Evolutionary conservation across 2,113 vertebrate genomes (phyloP).

Genomic region (Dolichotis patagonum): DNA sequence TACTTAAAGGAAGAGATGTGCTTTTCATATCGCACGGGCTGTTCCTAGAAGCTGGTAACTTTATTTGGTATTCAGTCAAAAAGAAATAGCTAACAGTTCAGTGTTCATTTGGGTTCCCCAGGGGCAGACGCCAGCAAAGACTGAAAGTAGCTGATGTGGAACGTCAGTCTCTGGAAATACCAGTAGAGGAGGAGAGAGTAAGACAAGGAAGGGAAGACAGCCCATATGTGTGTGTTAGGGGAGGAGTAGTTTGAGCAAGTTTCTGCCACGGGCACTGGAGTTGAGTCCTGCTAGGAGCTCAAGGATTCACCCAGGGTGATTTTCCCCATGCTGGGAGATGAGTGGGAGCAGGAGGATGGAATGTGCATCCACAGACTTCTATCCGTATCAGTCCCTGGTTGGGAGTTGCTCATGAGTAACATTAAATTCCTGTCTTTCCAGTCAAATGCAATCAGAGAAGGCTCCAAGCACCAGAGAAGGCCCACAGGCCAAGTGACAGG

Average conservation of each 20-base stretch:
- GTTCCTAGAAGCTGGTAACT: not conserved
- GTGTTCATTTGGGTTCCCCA: not conserved
- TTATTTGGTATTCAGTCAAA: not conserved
- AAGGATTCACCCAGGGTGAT: not conserved
- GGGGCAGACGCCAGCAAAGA: not conserved
- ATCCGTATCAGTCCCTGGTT: not conserved
- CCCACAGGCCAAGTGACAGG: not conserved
- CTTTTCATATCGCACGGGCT: not conserved
- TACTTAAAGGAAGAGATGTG: constrained; percentile 19
- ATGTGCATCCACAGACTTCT: not conserved
- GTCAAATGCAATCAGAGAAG: not conserved
- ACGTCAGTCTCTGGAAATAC: not conserved
- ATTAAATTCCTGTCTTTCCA: not conserved
- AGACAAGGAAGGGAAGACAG: not conserved
- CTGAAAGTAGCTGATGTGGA: not conserved
- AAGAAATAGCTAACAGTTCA: not conserved
- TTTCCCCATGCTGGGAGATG: not conserved
- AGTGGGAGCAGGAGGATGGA: not conserved
- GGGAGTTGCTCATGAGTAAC: not conserved
- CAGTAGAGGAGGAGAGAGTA: not conserved
- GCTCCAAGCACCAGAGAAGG: not conserved
- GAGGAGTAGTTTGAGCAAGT: not conserved
- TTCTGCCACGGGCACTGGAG: not conserved
- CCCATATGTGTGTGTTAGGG: no score
- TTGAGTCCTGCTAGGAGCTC: not conserved